Evolutionary conservation across 2,113 vertebrate genomes (phyloP).

Genomic region (Monarcha castaneiventris): DNA sequence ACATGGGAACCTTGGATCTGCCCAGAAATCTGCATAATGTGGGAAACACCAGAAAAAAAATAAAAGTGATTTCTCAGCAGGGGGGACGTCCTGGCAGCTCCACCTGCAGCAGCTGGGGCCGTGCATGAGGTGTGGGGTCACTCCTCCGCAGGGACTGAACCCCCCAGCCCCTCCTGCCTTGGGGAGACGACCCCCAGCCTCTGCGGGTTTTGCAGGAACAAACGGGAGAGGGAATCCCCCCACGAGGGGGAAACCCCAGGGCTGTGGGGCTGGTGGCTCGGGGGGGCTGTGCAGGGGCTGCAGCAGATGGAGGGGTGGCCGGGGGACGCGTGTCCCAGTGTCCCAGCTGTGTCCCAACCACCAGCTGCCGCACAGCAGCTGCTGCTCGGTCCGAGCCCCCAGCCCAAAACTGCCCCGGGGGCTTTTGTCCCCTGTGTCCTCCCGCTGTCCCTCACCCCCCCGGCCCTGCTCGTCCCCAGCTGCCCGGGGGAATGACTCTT

Average conservation of each 20-base stretch:
- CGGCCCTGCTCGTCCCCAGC: not conserved
- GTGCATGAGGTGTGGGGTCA: not conserved
- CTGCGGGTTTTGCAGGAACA: not conserved
- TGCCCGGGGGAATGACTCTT: not conserved
- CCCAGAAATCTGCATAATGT: not conserved
- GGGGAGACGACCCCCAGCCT: rapidly evolving
- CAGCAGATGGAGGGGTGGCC: not conserved
- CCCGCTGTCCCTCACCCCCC: not conserved
- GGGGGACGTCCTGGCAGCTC: not conserved
- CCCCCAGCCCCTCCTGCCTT: not conserved
- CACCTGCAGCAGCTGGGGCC: not conserved
- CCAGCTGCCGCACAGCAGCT: slow-evolving; percentile 6
- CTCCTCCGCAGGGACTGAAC: not conserved
- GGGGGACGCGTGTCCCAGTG: not conserved
- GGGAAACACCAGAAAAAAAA: not conserved
- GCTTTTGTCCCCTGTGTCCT: not conserved
- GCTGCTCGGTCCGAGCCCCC: rapidly evolving
- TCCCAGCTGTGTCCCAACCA: not conserved
- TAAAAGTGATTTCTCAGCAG: not conserved
- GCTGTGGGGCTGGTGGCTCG: not conserved
- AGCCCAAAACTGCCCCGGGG: not conserved
- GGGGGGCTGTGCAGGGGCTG: not conserved
- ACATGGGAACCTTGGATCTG: not conserved
- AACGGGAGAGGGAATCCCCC: rapidly evolving
- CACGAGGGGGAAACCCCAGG: too few relatives aligned